Evolutionary conservation across 2,888 invertebrate genomes (phyloP), one percentile per base, ranked within the genome.

Genomic region (Marronus borbonicus): DNA sequence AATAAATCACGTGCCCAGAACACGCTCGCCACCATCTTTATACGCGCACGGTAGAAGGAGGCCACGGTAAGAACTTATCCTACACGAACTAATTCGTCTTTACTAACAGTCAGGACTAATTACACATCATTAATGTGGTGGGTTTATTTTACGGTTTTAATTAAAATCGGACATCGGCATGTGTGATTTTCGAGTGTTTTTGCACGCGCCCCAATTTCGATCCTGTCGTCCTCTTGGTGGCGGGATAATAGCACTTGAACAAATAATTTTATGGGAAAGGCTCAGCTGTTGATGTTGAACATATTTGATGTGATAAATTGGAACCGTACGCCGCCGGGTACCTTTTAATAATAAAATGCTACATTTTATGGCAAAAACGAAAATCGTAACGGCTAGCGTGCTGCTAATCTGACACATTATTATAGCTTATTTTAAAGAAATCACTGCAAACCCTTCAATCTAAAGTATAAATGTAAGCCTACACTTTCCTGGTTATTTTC

Each of bases 121-220:
- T 74, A 74, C 60, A 74, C 24, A 14, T 74, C 60, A 74, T 60
- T 58, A 74, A 62, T 44, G 20, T 3, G 8, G 8, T 17, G 44
- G 72, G 39, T 72, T 39, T 39, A 39, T 72, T 58, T 60, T 20
- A 52, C 52, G n/a, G 20, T 58, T 20, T 70, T 72, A 72, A 72
- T 72, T 72, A 72, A 72, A 72, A 72, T 39, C 20, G 44, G 20
- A 17, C 72, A 60, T 36, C 55, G 55, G 17, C 55, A 36, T 70
- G 70, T 70, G 8, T 55, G 52, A 70, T 70, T 60, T 44, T 17
- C 10, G 8, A 36, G 39, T 60, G 58, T 17, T 17, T 28, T 60
- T 24, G 60, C 60, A 17, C 8, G 20, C 24, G 60, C 8, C 20
- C 12, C 20, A 60, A 17, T 5, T 17, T 24, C 10, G 12, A 60